These are phyloP conservation scores for Cartodere bifasciata DNA, from an alignment of 2,888 invertebrate genomes.

Conservation along the genomic window DNA sequence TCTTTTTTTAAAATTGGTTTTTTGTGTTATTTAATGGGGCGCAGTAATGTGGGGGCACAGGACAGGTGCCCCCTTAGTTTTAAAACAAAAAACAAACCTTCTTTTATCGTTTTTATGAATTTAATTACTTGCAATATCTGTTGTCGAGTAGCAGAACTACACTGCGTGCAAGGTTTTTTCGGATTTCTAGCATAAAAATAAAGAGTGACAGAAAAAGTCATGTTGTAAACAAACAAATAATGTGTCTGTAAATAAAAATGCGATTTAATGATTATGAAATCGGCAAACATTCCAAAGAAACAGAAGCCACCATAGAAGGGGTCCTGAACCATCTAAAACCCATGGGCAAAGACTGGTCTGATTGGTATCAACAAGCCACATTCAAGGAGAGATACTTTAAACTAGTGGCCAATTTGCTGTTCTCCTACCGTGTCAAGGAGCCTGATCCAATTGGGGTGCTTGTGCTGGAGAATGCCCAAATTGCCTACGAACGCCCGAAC, in stretches of 20 bases:
- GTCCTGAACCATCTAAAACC: constrained; percentile 57
- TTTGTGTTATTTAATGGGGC: too few species aligned
- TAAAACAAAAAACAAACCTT: too few species aligned
- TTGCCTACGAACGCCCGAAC: constrained; percentile 52
- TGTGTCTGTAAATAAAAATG: too few species aligned
- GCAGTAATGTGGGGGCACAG: too few species aligned
- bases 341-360: constrained; percentile 41
- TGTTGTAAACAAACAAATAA: too few species aligned
- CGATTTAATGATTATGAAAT: constrained; percentile 61
- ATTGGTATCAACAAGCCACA: constrained; percentile 32
- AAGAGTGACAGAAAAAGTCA: too few species aligned
- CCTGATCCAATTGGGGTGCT: constrained; percentile 56
- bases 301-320: constrained; percentile 51
- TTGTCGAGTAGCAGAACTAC: not conserved
- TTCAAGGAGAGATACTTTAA: constrained; percentile 72
- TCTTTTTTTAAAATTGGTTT: too few species aligned
- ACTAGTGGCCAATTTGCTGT: constrained; percentile 58
- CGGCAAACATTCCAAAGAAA: constrained; percentile 44
- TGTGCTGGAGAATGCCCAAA: constrained; percentile 58
- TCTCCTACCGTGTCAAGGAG: constrained; percentile 62
- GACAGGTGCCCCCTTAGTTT: too few species aligned
- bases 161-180: too few species aligned
- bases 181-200: too few species aligned
- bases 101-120: too few species aligned
- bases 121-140: not conserved